Evolutionary conservation across 2,888 invertebrate species (phyloP).

Genomic region (Callinectes sapidus): DNA sequence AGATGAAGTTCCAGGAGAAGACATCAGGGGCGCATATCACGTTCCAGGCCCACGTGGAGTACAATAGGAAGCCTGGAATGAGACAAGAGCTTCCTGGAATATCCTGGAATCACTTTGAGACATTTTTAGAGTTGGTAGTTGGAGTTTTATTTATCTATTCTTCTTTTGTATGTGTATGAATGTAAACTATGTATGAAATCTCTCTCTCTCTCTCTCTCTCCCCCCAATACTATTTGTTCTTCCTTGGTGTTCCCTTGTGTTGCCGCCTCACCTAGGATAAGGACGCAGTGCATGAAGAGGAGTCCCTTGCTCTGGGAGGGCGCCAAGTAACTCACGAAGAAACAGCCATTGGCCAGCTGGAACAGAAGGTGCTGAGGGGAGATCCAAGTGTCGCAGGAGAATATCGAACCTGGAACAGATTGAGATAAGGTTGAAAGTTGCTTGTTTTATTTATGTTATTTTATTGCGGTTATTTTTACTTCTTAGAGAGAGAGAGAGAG

Average conservation of each 20-base stretch:
- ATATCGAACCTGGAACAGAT: constrained; percentile 49
- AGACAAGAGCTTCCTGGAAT: not conserved
- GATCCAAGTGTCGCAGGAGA: constrained; percentile 82
- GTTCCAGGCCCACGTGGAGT: constrained; percentile 93
- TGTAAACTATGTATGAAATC: not conserved
- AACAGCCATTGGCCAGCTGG: constrained; percentile 87
- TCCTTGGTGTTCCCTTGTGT: not conserved
- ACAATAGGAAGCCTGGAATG: constrained; percentile 83
- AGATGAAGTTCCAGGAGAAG: constrained; percentile 91
- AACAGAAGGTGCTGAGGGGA: constrained; percentile 84
- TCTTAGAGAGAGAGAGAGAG: too few relatives aligned
- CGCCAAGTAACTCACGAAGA: constrained; percentile 87
- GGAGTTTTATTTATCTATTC: too few relatives aligned
- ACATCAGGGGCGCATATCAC: constrained; percentile 91
- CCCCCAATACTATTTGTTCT: not conserved
- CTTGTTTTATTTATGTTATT: too few relatives aligned
- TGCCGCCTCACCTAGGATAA: constrained; percentile 84
- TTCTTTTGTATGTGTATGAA: not conserved
- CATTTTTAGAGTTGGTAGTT: not conserved
- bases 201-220: not conserved
- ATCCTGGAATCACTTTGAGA: not conserved
- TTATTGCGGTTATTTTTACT: too few relatives aligned
- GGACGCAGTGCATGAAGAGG: constrained; percentile 87
- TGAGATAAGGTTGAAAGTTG: too few relatives aligned
- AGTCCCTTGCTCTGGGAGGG: constrained; percentile 87